Conservation (phyloP, 2,113 vertebrate genomes). For the Eidolon helvum region DNA sequence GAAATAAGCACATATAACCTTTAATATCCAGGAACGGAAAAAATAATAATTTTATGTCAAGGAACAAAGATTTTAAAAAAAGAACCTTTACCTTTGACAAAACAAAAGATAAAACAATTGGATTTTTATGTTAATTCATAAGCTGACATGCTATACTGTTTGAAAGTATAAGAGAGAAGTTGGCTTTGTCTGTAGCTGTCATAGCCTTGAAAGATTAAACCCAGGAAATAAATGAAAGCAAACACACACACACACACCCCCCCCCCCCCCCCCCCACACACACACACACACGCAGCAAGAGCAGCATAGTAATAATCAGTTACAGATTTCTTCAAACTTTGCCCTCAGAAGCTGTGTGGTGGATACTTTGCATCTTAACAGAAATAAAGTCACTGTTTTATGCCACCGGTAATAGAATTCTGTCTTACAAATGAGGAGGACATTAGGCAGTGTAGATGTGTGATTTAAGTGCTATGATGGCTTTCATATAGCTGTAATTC, state of each 20-base stretch:
- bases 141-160: neutral
- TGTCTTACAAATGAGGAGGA: neutral
- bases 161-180: neutral
- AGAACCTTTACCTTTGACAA: neutral
- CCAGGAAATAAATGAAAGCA: neutral
- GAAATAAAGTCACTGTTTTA: neutral
- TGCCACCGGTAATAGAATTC: neutral
- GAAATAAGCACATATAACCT: neutral
- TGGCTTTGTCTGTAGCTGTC: neutral
- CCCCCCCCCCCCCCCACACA: too few species aligned
- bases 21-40: conserved; percentile 1
- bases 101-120: neutral
- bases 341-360: neutral
- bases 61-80: neutral
- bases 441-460: neutral
- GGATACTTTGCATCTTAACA: neutral
- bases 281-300: neutral
- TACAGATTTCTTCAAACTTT: neutral
- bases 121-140: conserved; percentile 33
- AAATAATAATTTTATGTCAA: neutral
- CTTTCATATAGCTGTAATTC: neutral
- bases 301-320: too few species aligned
- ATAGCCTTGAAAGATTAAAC: neutral
- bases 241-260: neutral
- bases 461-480: neutral